phyloP scores from a whole-genome alignment of 1,140 invertebrate genomes.

The Drosophila kepulauana region DNA sequence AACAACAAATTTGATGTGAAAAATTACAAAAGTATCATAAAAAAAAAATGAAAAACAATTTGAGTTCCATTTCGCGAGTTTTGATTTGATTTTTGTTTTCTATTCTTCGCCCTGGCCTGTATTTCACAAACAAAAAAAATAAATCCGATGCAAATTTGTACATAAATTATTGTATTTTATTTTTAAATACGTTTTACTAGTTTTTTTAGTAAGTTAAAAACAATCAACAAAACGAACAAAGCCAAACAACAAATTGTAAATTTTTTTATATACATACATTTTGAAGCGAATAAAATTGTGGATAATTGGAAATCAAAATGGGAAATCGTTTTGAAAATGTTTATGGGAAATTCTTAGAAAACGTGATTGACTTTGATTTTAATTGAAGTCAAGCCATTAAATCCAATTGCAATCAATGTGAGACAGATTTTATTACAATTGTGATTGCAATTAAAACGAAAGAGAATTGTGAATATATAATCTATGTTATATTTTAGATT shows the following conservation, averaged over 20 bases:
- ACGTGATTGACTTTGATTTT: too few species aligned
- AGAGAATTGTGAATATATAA: too few species aligned
- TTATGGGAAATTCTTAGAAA: not conserved
- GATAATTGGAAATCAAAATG: slow-evolving; percentile 72
- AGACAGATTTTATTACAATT: not conserved
- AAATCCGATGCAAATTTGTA: slow-evolving; percentile 79
- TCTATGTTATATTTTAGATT: too few species aligned
- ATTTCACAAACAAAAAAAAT: slow-evolving; percentile 48
- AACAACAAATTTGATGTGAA: slow-evolving; percentile 25
- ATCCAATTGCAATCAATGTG: too few species aligned
- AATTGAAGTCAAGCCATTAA: too few species aligned
- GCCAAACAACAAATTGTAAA: slow-evolving; percentile 66
- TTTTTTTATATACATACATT: slow-evolving; percentile 69
- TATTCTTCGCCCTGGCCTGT: slow-evolving; percentile 26
- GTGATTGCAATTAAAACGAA: not conserved
- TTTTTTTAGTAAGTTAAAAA: slow-evolving; percentile 75
- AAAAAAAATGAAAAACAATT: slow-evolving; percentile 22
- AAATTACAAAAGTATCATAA: slow-evolving; percentile 12
- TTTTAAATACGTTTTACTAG: slow-evolving; percentile 70
- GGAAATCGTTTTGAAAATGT: not conserved
- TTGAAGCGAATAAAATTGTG: slow-evolving; percentile 82
- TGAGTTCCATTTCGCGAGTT: slow-evolving; percentile 56
- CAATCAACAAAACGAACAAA: slow-evolving; percentile 40
- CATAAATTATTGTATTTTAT: slow-evolving; percentile 80
- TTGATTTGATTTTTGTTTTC: slow-evolving; percentile 34